These are phyloP conservation scores for Charaxes varanes DNA, from an alignment of 1,140 invertebrate species.

Conservation along the genomic window DNA sequence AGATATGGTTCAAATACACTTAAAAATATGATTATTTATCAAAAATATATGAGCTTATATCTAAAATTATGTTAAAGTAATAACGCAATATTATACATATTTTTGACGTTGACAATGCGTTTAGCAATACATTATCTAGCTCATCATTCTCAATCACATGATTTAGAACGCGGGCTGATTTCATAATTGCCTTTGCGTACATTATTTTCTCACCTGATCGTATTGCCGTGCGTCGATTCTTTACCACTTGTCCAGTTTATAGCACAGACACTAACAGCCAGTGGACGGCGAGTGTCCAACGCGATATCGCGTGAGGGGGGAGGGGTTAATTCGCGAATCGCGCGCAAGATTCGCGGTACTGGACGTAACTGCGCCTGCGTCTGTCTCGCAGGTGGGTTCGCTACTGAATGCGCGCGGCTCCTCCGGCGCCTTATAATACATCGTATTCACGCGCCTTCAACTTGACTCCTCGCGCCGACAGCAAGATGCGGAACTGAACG, in stretches of 20 bases:
- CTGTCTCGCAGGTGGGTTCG: slow-evolving; percentile 36
- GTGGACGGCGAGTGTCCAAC: slow-evolving; percentile 35
- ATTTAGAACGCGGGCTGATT: slow-evolving; percentile 38
- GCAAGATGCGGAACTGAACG: slow-evolving; percentile 8
- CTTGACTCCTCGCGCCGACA: slow-evolving; percentile 42
- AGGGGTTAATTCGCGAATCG: slow-evolving; percentile 33
- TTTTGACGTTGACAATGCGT: background rate
- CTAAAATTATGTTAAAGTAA: background rate
- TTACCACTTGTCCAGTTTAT: slow-evolving; percentile 28
- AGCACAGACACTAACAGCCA: slow-evolving; percentile 52
- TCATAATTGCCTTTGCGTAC: slow-evolving; percentile 40
- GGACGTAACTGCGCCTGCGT: slow-evolving; percentile 39
- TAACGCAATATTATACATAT: background rate
- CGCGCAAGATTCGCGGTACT: slow-evolving; percentile 27
- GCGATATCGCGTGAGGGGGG: slow-evolving; percentile 27
- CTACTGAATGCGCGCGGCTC: slow-evolving; percentile 57
- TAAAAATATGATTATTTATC: too few relatives aligned
- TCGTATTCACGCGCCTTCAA: slow-evolving; percentile 56
- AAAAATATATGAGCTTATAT: too few relatives aligned
- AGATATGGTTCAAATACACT: too few relatives aligned
- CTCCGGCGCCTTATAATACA: slow-evolving; percentile 60
- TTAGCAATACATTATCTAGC: background rate
- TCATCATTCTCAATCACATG: slow-evolving; percentile 35
- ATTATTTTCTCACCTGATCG: slow-evolving; percentile 43
- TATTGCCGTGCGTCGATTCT: slow-evolving; percentile 27